Evolutionary conservation across 2,113 vertebrate genomes (phyloP), one percentile per base, ranked within the genome.

Genomic region (Ellobius talpinus): DNA sequence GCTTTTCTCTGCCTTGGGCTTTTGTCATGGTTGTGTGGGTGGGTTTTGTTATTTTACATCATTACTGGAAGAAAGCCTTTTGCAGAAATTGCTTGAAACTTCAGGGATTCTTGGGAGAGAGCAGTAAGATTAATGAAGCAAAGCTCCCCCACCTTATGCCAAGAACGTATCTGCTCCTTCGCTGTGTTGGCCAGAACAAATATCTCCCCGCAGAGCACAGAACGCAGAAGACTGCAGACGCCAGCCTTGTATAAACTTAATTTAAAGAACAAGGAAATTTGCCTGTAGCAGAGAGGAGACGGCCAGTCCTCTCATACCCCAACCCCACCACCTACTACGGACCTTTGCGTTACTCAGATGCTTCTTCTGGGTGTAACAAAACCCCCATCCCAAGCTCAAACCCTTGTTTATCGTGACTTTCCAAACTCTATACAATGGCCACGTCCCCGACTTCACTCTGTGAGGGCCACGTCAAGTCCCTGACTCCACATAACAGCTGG

Each of bases 121-220:
- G 79, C 87, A 93, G 61, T 61, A 94, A 97, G 92, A 86, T 94
- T 90, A 93, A 86, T 42, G 81, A 74, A 89, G 96, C 95, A 68
- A 92, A 95, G 90, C 88, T 47, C 79, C 7, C 1, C 68, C 19
- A 9, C 58, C 66, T 87, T 13, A 2, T 29, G 84, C 96, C 96
- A 97, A 96, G 88, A 96, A 81, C 81, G 86, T 86, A 92, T n/a
- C 17, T 0, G 39, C 66, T 82, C 90, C 85, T 84, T 92, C 2
- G 24, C 47, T n/a, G 79, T 82, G 68, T 33, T 52, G 42, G 92
- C 88, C 93, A 93, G 90, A 95, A 89, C 76, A 92, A 93, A 90
- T 61, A 55, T 2, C 77, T 84, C 66, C 90, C 94, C 70, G 81
- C 92, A 58, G 73, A 5, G 86, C 70, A 19, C 36, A 21, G 66